Evolutionary conservation across 2,113 vertebrate genomes (phyloP).

Genomic region (Myanophis thanlyinensis): DNA sequence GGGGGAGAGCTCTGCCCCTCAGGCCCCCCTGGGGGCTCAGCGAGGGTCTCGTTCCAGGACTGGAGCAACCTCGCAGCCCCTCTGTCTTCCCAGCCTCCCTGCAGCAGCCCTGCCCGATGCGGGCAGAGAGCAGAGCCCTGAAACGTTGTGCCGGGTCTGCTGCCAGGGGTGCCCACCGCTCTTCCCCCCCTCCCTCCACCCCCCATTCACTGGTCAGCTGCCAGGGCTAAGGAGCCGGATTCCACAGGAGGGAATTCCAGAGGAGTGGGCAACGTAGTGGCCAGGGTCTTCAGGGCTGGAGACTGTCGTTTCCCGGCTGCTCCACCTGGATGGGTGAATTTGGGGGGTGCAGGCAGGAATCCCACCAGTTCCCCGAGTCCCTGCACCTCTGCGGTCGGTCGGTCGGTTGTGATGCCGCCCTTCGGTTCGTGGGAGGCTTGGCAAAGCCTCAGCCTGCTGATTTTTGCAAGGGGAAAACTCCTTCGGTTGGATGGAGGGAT

Average conservation of each 20-base stretch:
- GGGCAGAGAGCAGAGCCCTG: not conserved
- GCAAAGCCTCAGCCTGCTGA: not conserved
- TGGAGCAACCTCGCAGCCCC: no score
- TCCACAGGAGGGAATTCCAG: not conserved
- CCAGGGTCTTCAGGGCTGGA: not conserved
- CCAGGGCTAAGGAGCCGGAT: not conserved
- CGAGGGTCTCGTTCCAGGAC: not conserved
- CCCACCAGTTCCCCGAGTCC: no score
- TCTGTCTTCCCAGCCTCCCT: not conserved
- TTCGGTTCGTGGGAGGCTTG: not conserved
- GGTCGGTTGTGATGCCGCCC: not conserved
- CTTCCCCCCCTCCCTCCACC: not conserved
- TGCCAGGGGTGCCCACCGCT: not conserved
- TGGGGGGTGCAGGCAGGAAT: not conserved
- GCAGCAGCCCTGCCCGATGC: not conserved
- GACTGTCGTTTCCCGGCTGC: not conserved
- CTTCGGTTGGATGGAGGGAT: accelerated
- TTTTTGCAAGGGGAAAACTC: not conserved
- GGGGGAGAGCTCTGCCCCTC: not conserved
- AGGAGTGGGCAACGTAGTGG: no score
- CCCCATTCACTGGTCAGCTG: accelerated
- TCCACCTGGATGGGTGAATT: not conserved
- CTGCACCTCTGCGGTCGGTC: not conserved
- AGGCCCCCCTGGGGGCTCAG: not conserved
- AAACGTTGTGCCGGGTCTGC: not conserved